Percentiles rank a stretch among this genome's conserved stretches.
These are phyloP conservation scores for Cynocephalus volans DNA, from an alignment of 2,113 vertebrate genomes.

Conservation along the genomic window DNA sequence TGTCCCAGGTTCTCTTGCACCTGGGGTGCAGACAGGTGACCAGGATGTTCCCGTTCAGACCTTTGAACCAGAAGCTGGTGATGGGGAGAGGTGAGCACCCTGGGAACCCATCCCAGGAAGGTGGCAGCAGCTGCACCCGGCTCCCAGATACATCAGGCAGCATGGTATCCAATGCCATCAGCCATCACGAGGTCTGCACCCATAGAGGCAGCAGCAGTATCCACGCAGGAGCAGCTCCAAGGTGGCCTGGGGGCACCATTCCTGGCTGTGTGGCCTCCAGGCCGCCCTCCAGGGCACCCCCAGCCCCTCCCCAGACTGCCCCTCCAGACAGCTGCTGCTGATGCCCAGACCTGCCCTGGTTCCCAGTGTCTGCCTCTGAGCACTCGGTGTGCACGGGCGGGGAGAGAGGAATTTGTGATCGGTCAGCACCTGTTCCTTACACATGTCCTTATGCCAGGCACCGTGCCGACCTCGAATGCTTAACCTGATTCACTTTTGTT, in stretches of 20 bases:
- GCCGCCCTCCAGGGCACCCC: fast-evolving
- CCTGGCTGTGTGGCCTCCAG: neutral
- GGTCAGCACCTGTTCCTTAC: fast-evolving
- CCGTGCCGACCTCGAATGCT: fast-evolving
- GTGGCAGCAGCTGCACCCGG: fast-evolving
- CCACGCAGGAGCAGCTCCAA: fast-evolving
- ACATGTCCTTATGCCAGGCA: fast-evolving
- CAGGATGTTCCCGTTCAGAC: fast-evolving
- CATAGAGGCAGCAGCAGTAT: fast-evolving
- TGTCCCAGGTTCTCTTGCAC: neutral
- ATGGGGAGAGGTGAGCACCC: neutral
- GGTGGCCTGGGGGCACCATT: neutral
- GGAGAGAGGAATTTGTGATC: fast-evolving
- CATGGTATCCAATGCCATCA: fast-evolving
- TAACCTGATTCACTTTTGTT: neutral
- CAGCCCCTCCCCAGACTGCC: neutral
- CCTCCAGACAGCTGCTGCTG: fast-evolving
- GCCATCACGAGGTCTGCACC: fast-evolving
- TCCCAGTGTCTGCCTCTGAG: fast-evolving
- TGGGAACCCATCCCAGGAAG: no score
- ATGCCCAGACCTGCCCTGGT: neutral
- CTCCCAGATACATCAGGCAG: fast-evolving
- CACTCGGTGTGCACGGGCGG: fast-evolving
- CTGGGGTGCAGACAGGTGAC: neutral
- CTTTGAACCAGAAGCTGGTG: neutral